Conservation (phyloP, 2,113 vertebrate genomes). For the Chrysemys picta region DNA sequence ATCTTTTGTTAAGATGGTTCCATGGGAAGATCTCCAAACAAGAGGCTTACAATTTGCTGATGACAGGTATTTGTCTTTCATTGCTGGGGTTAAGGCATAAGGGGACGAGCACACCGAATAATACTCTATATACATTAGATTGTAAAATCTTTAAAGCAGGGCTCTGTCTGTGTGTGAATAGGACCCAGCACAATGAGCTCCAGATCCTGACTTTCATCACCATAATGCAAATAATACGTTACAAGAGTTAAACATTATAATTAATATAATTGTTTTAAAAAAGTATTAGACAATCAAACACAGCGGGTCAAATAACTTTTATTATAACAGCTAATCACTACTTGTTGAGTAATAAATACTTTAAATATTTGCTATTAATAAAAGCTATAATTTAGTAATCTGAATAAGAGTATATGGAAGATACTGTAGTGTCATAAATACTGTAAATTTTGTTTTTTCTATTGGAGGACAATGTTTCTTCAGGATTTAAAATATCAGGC, state of each 20-base stretch:
- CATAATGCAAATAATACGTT: neutral
- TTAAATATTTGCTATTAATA: neutral
- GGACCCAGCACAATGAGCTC: neutral
- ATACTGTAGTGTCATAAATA: neutral
- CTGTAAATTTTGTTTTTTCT: neutral
- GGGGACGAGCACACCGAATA: neutral
- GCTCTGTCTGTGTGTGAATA: neutral
- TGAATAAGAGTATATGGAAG: neutral
- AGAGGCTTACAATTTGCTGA: conserved; percentile 97
- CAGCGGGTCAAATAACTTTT: neutral
- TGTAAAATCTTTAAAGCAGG: neutral
- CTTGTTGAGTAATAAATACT: neutral
- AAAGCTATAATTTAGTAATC: neutral
- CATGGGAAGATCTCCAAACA: conserved; percentile 99
- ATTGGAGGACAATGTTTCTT: neutral
- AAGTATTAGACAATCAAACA: neutral
- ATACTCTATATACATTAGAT: neutral
- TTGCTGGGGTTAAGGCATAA: neutral
- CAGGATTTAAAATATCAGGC: neutral
- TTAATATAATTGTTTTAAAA: neutral
- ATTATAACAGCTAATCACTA: neutral
- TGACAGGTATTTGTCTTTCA: conserved; percentile 89
- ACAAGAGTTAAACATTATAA: neutral
- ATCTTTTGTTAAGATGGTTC: conserved; percentile 91
- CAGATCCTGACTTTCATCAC: neutral